A percentile compares a stretch with the other conserved stretches of the same genome.
These are phyloP conservation scores for Phalacrocorax aristotelis DNA, from an alignment of 2,113 vertebrate species.

Conservation along the genomic window DNA sequence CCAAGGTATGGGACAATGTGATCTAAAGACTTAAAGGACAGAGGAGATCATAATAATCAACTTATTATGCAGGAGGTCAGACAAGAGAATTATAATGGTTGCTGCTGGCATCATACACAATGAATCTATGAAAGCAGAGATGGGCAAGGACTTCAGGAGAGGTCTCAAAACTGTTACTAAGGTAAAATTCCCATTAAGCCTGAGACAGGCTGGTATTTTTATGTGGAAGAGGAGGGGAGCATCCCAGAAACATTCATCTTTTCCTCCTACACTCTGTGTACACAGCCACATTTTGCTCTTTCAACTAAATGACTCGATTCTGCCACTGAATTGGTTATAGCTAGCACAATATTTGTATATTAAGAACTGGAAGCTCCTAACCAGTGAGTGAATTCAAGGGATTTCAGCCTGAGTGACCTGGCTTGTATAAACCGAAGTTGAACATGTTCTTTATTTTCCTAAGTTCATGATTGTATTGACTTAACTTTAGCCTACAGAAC, in stretches of 20 bases:
- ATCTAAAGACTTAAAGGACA: constrained; percentile 7
- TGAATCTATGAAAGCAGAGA: background rate
- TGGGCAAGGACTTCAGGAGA: background rate
- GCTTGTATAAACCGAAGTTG: background rate
- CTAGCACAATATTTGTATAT: background rate
- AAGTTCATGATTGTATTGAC: constrained; percentile 46
- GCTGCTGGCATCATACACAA: background rate
- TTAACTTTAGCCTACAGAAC: constrained; percentile 34
- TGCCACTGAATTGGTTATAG: background rate
- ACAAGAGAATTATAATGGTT: background rate
- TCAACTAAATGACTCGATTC: background rate
- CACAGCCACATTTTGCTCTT: background rate
- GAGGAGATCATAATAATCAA: constrained; percentile 26
- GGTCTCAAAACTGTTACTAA: background rate
- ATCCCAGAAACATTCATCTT: background rate
- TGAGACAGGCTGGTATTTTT: background rate
- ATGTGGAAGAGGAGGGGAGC: background rate
- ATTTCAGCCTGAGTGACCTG: background rate
- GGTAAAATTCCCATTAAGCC: background rate
- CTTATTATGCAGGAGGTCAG: background rate
- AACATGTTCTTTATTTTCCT: constrained; percentile 3
- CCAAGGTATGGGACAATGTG: background rate
- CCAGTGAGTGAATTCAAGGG: background rate
- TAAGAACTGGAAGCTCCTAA: background rate
- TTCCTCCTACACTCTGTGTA: background rate